Evolutionary conservation across 2,888 invertebrate species (phyloP).

Genomic region (Ypsolopha scabrella): DNA sequence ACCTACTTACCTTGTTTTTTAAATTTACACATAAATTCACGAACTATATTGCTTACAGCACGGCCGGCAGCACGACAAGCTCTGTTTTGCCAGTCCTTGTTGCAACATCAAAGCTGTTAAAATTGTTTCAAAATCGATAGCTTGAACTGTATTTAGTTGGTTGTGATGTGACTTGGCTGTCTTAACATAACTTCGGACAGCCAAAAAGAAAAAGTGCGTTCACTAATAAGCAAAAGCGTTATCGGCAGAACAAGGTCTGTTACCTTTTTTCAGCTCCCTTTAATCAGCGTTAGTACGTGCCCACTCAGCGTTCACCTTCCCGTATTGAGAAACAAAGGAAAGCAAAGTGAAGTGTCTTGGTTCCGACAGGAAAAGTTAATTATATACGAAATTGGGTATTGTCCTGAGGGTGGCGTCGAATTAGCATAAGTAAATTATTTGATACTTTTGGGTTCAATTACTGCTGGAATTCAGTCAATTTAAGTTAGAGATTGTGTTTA

Average conservation of each 20-base stretch:
- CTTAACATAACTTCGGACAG: not conserved
- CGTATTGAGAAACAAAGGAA: not conserved
- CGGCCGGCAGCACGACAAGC: too few species aligned
- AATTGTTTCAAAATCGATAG: too few species aligned
- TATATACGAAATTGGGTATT: slow-evolving; percentile 32
- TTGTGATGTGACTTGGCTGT: not conserved
- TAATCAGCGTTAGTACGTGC: too few species aligned
- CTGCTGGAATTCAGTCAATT: slow-evolving; percentile 24
- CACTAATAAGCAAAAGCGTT: too few species aligned
- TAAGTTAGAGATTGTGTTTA: too few species aligned
- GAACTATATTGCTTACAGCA: too few species aligned
- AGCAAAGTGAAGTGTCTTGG: not conserved
- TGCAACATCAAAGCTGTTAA: too few species aligned
- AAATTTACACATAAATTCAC: too few species aligned
- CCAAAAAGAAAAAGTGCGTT: not conserved
- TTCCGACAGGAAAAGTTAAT: slow-evolving; percentile 24
- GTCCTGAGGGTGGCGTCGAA: slow-evolving; percentile 49
- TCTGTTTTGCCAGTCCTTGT: too few species aligned
- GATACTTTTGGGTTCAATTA: slow-evolving; percentile 34
- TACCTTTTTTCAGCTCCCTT: not conserved
- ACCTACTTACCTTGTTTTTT: too few species aligned
- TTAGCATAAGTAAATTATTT: slow-evolving; percentile 56
- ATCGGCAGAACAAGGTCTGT: not conserved
- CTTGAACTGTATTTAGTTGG: too few species aligned
- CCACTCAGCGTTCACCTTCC: too few species aligned